A percentile compares a stretch with the other conserved stretches of the same genome.
These are phyloP conservation scores for Cyrtodaria siliqua DNA, from an alignment of 2,888 invertebrate species.

Conservation along the genomic window DNA sequence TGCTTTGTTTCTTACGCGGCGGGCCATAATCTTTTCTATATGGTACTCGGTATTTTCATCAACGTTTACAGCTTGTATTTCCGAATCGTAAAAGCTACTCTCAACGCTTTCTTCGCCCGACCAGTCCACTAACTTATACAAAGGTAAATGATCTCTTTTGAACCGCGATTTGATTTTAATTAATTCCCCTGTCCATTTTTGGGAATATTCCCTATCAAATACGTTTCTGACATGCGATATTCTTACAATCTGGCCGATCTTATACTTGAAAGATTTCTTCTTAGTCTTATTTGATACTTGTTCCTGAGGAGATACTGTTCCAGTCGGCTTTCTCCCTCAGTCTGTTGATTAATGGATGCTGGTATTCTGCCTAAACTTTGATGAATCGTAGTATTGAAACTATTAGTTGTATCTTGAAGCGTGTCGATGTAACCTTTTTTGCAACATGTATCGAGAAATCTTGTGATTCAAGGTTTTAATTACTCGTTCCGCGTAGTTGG, in stretches of 20 bases:
- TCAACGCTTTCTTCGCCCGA: conserved; percentile 18
- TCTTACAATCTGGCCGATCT: too few species aligned
- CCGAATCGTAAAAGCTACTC: conserved; percentile 14
- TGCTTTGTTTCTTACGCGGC: conserved; percentile 1
- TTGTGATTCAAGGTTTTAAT: conserved; percentile 21
- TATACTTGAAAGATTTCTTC: too few species aligned
- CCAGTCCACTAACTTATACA: too few species aligned
- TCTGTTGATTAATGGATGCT: background rate
- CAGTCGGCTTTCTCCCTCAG: too few species aligned
- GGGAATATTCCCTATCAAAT: too few species aligned
- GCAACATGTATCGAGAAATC: conserved; percentile 10
- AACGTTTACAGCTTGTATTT: conserved; percentile 8
- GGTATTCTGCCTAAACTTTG: background rate
- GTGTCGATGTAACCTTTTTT: conserved; percentile 5
- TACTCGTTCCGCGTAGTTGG: conserved; percentile 35
- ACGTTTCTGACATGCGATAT: too few species aligned
- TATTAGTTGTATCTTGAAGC: background rate
- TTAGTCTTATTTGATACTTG: too few species aligned
- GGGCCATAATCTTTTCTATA: conserved; percentile 10
- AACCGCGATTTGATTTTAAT: too few species aligned
- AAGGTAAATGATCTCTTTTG: too few species aligned
- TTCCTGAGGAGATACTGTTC: too few species aligned
- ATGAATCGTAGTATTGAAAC: conserved; percentile 2
- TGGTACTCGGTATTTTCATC: conserved; percentile 6
- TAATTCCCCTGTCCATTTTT: too few species aligned